phyloP scores from a whole-genome alignment of 2,113 vertebrate genomes.

The Martes martes region DNA sequence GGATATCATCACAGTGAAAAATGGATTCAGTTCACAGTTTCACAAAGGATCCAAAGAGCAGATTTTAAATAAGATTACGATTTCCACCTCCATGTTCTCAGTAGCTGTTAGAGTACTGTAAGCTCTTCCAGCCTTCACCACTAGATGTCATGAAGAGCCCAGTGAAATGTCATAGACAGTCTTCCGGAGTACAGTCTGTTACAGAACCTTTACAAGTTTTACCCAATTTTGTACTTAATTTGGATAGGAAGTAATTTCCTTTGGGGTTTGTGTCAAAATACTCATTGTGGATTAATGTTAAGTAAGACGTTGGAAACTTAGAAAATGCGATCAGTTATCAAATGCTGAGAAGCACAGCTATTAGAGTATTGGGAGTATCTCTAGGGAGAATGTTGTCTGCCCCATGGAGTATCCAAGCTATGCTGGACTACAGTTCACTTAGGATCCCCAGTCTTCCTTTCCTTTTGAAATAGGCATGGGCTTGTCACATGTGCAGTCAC shows the following conservation, averaged over 20 bases:
- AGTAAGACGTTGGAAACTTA: slow-evolving; percentile 29
- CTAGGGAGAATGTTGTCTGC: neutral
- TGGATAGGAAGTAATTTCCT: slow-evolving; percentile 39
- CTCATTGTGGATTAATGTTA: slow-evolving; percentile 38
- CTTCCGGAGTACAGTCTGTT: fast-evolving
- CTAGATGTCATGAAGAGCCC: slow-evolving; percentile 79
- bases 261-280: slow-evolving; percentile 24
- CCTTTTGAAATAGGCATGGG: neutral
- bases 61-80: neutral
- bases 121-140: slow-evolving; percentile 50
- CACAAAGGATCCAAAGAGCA: slow-evolving; percentile 3
- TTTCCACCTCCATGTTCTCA: neutral
- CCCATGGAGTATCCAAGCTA: neutral
- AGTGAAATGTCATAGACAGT: slow-evolving; percentile 20
- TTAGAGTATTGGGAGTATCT: neutral
- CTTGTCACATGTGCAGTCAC: neutral
- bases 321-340: neutral
- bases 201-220: slow-evolving; percentile 30
- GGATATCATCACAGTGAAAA: neutral
- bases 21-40: neutral
- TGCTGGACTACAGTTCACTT: neutral
- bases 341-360: neutral
- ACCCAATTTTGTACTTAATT: slow-evolving; percentile 23
- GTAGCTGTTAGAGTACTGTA: neutral
- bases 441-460: neutral